These are phyloP conservation scores for Paradoxurus hermaphroditus DNA, from an alignment of 2,113 vertebrate species.

Conservation along the genomic window DNA sequence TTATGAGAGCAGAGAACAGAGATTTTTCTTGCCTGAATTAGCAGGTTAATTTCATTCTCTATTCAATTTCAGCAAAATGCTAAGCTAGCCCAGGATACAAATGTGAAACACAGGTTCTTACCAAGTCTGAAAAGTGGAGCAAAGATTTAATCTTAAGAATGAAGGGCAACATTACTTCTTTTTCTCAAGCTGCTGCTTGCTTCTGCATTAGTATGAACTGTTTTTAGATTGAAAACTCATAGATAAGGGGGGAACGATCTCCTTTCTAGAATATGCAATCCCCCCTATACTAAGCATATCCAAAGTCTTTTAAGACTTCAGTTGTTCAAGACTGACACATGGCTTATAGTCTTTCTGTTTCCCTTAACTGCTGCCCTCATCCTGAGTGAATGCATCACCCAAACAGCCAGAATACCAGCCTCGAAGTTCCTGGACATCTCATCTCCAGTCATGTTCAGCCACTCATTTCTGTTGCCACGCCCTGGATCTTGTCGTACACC, in stretches of 20 bases:
- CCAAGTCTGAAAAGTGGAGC: not conserved
- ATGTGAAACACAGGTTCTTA: slow-evolving; percentile 28
- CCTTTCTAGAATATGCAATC: not conserved
- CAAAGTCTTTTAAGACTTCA: slow-evolving; percentile 1
- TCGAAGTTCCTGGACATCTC: not conserved
- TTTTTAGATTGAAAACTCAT: slow-evolving; percentile 12
- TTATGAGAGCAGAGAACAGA: not conserved
- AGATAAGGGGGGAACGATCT: not conserved
- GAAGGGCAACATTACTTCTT: slow-evolving; percentile 11
- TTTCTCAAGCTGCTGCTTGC: slow-evolving; percentile 31
- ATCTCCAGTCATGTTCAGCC: not conserved
- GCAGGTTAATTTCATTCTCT: slow-evolving; percentile 34
- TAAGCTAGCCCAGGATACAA: slow-evolving; percentile 17
- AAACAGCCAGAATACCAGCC: not conserved
- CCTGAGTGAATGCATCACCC: not conserved
- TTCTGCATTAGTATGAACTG: not conserved
- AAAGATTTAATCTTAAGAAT: slow-evolving; percentile 44
- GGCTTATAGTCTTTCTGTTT: not conserved
- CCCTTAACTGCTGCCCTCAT: not conserved
- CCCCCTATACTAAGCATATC: not conserved
- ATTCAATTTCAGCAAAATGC: slow-evolving; percentile 15
- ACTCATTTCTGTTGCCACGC: not conserved
- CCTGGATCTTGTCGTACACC: not conserved
- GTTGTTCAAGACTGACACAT: slow-evolving; percentile 19
- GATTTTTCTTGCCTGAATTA: slow-evolving; percentile 35